Evolutionary conservation across 2,888 invertebrate genomes (phyloP).

Genomic region (Eupithecia abbreviata): DNA sequence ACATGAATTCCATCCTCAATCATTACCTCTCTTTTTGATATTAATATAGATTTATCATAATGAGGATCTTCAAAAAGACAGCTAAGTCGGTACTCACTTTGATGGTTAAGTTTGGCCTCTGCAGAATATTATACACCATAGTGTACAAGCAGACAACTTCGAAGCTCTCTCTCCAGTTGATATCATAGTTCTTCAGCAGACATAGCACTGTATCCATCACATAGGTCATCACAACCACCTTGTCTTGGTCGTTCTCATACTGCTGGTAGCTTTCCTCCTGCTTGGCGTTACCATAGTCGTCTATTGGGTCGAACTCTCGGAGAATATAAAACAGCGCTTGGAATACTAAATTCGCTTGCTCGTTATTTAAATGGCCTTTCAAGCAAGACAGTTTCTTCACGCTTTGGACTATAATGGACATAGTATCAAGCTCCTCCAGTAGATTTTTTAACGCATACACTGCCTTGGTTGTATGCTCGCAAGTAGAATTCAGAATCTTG

Average conservation of each 20-base stretch:
- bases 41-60: neutral
- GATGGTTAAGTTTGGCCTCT: slow-evolving; percentile 66
- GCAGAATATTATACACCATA: slow-evolving; percentile 69
- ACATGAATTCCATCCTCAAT: too few relatives aligned
- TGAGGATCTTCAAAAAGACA: neutral
- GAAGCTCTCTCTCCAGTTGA: slow-evolving; percentile 91
- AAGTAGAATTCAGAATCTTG: slow-evolving; percentile 85
- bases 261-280: slow-evolving; percentile 42
- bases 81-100: slow-evolving; percentile 60
- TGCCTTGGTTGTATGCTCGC: slow-evolving; percentile 85
- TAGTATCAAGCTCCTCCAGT: slow-evolving; percentile 70
- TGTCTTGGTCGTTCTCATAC: slow-evolving; percentile 64
- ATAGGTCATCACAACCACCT: slow-evolving; percentile 83
- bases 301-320: slow-evolving; percentile 78
- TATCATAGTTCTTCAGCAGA: slow-evolving; percentile 87
- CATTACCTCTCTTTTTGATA: too few relatives aligned
- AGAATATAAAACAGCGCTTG: slow-evolving; percentile 86
- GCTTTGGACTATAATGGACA: slow-evolving; percentile 77
- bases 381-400: slow-evolving; percentile 84
- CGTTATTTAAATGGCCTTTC: slow-evolving; percentile 83
- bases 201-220: slow-evolving; percentile 86
- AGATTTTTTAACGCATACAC: slow-evolving; percentile 85
- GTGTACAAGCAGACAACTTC: slow-evolving; percentile 87
- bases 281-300: slow-evolving; percentile 54
- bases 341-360: slow-evolving; percentile 86